These are phyloP conservation scores for Augochlorella aurata DNA, from an alignment of 2,888 invertebrate species.

Conservation along the genomic window DNA sequence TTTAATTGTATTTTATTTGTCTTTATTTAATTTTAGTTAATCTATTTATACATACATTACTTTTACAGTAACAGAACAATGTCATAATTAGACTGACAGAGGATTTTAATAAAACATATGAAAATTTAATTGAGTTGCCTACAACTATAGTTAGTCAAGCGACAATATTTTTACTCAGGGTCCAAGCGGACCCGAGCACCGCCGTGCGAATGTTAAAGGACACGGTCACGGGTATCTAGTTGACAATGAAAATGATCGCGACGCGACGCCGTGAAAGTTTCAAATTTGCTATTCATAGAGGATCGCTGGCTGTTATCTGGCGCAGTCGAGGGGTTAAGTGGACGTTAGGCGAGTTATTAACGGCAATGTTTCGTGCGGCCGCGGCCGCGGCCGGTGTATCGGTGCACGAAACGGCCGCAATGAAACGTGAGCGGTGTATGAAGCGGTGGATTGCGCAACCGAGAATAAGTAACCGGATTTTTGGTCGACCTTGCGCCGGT, in stretches of 20 bases:
- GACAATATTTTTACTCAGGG: too few species aligned
- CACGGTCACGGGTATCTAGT: not conserved
- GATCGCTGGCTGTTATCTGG: not conserved
- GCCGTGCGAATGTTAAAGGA: not conserved
- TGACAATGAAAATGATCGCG: not conserved
- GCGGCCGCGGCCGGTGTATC: not conserved
- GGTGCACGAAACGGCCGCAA: slow-evolving; percentile 1
- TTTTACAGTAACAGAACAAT: too few species aligned
- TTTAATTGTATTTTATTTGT: too few species aligned
- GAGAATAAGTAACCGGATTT: slow-evolving; percentile 76
- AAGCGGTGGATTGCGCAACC: slow-evolving; percentile 47
- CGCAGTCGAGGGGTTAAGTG: not conserved
- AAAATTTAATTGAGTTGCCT: too few species aligned
- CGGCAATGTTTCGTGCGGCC: not conserved
- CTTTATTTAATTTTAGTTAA: too few species aligned
- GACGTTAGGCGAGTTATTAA: slow-evolving; percentile 22
- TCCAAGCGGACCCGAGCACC: too few species aligned
- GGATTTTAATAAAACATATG: too few species aligned
- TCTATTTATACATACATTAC: too few species aligned
- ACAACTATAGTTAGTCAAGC: too few species aligned
- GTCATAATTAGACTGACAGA: too few species aligned
- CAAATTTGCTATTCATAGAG: not conserved
- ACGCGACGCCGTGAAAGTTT: not conserved
- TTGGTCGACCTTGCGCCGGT: slow-evolving; percentile 75
- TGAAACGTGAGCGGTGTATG: slow-evolving; percentile 53